Percentiles rank a stretch among this genome's conserved stretches.
Conservation (phyloP, 35 echinoderm and acorn worm species). For the Nesometra sesokonis region DNA sequence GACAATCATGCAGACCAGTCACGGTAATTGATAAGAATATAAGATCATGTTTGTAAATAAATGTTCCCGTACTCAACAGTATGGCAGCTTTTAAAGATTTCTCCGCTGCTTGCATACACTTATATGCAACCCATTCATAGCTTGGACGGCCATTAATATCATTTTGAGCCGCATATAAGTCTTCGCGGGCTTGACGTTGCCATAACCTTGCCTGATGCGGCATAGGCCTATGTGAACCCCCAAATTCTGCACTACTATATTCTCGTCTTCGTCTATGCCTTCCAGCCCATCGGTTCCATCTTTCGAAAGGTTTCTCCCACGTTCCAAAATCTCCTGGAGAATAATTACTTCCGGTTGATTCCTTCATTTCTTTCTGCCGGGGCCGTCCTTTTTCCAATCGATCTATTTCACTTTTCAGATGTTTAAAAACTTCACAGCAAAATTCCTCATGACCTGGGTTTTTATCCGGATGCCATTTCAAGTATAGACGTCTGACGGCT, state of each 20-base stretch:
- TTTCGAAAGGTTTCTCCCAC: neutral
- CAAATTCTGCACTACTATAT: neutral
- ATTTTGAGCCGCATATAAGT: conserved; percentile 5
- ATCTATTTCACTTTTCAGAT: conserved; percentile 21
- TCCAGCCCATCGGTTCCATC: neutral
- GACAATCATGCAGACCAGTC: neutral
- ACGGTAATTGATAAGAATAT: neutral
- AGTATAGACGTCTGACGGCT: conserved; percentile 5
- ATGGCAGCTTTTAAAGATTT: conserved; percentile 25
- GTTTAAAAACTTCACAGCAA: conserved; percentile 22
- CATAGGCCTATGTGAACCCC: neutral
- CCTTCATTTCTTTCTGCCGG: neutral
- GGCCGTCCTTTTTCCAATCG: neutral
- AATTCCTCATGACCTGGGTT: conserved; percentile 15
- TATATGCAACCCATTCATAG: conserved; percentile 11
- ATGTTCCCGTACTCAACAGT: neutral
- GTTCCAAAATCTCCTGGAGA: neutral
- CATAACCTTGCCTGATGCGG: conserved; percentile 2
- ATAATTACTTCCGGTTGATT: neutral
- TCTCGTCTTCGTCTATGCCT: neutral
- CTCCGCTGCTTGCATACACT: conserved; percentile 13
- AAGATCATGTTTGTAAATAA: neutral
- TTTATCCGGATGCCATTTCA: conserved; percentile 43
- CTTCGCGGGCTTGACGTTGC: conserved; percentile 19
- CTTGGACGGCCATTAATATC: neutral